Evolutionary conservation across 2,888 invertebrate genomes (phyloP).

Genomic region (Scelioninae gen. 2): DNA sequence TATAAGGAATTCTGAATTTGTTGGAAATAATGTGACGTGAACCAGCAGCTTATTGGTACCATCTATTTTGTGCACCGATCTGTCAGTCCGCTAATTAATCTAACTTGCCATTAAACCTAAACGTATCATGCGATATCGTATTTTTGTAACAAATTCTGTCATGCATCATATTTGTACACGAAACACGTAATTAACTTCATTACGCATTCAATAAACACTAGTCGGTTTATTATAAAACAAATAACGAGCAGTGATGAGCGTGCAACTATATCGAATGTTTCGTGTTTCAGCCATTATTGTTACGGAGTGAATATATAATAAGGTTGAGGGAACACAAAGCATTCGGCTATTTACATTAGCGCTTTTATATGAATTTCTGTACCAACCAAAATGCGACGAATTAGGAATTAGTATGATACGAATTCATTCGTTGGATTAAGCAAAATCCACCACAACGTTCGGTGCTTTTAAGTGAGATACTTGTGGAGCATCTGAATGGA

Average conservation of each 20-base stretch:
- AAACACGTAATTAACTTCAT: no score
- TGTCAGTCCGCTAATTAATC: no score
- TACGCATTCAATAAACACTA: no score
- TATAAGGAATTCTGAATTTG: no score
- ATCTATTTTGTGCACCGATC: no score
- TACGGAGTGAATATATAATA: constrained; percentile 17
- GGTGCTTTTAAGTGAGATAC: constrained; percentile 39
- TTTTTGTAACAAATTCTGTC: no score
- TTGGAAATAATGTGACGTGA: no score
- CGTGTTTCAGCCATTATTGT: constrained; percentile 21
- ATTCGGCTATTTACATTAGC: constrained; percentile 24
- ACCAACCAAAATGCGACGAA: constrained; percentile 34
- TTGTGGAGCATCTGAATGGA: constrained; percentile 35
- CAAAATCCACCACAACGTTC: constrained; percentile 35
- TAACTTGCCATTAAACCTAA: no score
- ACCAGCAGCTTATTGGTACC: no score
- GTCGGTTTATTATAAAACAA: constrained; percentile 5
- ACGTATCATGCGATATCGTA: no score
- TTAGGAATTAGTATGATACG: constrained; percentile 41
- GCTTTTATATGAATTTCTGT: constrained; percentile 29
- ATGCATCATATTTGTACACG: no score
- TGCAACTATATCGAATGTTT: constrained; percentile 18
- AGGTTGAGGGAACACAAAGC: constrained; percentile 24
- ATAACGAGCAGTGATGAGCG: not conserved
- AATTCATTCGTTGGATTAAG: constrained; percentile 51